These are phyloP conservation scores for Drosophila ambigua DNA, from an alignment of 1,140 invertebrate genomes.

Conservation along the genomic window DNA sequence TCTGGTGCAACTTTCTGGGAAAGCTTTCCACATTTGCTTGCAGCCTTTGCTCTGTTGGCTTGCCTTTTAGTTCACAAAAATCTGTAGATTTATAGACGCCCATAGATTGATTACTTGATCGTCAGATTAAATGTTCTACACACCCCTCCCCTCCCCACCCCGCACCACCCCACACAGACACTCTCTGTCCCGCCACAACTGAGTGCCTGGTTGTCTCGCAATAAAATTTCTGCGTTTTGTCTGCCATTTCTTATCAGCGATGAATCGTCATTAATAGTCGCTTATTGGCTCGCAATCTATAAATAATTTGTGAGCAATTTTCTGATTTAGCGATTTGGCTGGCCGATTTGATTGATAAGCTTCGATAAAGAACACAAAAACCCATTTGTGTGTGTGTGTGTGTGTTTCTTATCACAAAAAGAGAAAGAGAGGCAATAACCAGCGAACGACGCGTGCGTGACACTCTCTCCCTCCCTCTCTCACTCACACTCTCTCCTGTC, in stretches of 20 bases:
- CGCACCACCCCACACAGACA: too few relatives aligned
- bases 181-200: not conserved
- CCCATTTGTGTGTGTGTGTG: slow-evolving; percentile 12
- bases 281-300: slow-evolving; percentile 22
- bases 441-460: slow-evolving; percentile 5
- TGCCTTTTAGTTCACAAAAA: not conserved
- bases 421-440: slow-evolving; percentile 11
- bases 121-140: slow-evolving; percentile 10
- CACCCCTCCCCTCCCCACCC: too few relatives aligned
- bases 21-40: too few relatives aligned
- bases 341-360: slow-evolving; percentile 56
- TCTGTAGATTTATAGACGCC: not conserved
- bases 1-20: too few relatives aligned
- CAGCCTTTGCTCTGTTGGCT: too few relatives aligned
- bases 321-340: slow-evolving; percentile 32
- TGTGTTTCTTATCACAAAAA: slow-evolving; percentile 22
- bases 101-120: not conserved
- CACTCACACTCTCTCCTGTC: not conserved
- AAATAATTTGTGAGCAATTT: slow-evolving; percentile 45
- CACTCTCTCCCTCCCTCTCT: too few relatives aligned
- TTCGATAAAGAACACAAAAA: slow-evolving; percentile 7
- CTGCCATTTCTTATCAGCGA: slow-evolving; percentile 15
- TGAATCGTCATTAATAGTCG: slow-evolving; percentile 43
- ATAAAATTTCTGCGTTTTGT: not conserved
- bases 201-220: slow-evolving; percentile 34